Evolutionary conservation across 2,797 vertebrate genomes (phyloP), one percentile per base, ranked within the genome.

Genomic region (Centropyge bicolor): DNA sequence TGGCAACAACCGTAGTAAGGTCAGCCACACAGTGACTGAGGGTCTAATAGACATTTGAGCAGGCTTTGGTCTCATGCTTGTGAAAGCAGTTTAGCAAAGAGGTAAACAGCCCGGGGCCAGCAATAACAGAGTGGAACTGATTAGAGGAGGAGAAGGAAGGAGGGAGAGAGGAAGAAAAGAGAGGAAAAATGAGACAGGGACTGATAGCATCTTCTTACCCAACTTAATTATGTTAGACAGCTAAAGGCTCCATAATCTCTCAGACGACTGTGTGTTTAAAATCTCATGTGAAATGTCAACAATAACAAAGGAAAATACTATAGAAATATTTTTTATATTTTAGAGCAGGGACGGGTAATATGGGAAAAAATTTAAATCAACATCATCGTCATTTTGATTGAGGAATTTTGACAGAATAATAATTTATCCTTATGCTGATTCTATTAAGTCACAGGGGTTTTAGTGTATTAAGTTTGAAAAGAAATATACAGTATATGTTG

Each of bases 61-160:
- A 78, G 86, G 80, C 89, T 93, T 93, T 90, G 87, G 91, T 90
- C 91, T 92, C 89, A 87, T 85, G 85, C 91, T 93, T 92, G 84
- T 91, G 92, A 93, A 94, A 92, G 88, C 92, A 93, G 91, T 95
- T 95, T 91, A 94, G 86, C 71, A 80, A 78, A 88, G 88, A 91
- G 85, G 92, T 93, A 94, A 93, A 94, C 87, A 92, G 91, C 94
- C 93, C 7, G n/a, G 74, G 94, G 94, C 92, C 90, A 93, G 91
- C 82, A 95, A 94, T 93, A 95, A 95, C 91, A 94, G 90, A 92
- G 91, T 93, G 91, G 91, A 93, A 92, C 89, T 93, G 93, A 95
- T 94, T 94, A 89, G 89, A 93, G 83, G 86, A 91, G 83, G 81
- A 86, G 86, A 75, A 83, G 70, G 78, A 90, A 78, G 83, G 82